Percentiles rank a stretch among this genome's conserved stretches.
Evolutionary conservation across 2,888 invertebrate species (phyloP).

Genomic region (Apomyelois bistriatella): DNA sequence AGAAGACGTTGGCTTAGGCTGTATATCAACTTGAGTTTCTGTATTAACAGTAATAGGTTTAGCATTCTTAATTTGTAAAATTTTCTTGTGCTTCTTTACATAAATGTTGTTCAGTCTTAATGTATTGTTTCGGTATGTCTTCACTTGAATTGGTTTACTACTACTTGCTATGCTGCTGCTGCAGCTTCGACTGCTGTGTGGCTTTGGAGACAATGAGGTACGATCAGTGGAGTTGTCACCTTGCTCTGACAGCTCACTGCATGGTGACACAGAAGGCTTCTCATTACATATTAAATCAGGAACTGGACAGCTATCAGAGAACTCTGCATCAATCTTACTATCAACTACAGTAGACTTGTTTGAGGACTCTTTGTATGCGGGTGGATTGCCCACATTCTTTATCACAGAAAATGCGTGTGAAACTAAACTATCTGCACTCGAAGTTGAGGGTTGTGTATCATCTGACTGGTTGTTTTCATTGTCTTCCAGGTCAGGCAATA

Average conservation of each 20-base stretch:
- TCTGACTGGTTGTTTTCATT: slow-evolving; percentile 37
- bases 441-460: slow-evolving; percentile 45
- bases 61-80: slow-evolving; percentile 67
- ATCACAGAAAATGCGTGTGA: slow-evolving; percentile 67
- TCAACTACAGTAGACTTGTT: slow-evolving; percentile 46
- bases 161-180: slow-evolving; percentile 27
- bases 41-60: slow-evolving; percentile 32
- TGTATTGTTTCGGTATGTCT: slow-evolving; percentile 42
- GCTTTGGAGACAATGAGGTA: slow-evolving; percentile 46
- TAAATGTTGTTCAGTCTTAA: slow-evolving; percentile 65
- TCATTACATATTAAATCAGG: slow-evolving; percentile 76
- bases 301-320: slow-evolving; percentile 67
- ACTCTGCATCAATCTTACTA: slow-evolving; percentile 61
- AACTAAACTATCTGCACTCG: slow-evolving; percentile 44
- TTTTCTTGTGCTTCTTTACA: slow-evolving; percentile 68
- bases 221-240: slow-evolving; percentile 65
- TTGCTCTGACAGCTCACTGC: slow-evolving; percentile 70
- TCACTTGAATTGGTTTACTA: slow-evolving; percentile 41
- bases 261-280: slow-evolving; percentile 73
- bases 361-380: slow-evolving; percentile 47
- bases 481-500: slow-evolving; percentile 66
- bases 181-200: slow-evolving; percentile 30
- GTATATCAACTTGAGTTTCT: slow-evolving; percentile 29
- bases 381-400: slow-evolving; percentile 65
- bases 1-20: slow-evolving; percentile 51